phyloP scores from a whole-genome alignment of 2,113 vertebrate genomes.

The Talpa occidentalis region DNA sequence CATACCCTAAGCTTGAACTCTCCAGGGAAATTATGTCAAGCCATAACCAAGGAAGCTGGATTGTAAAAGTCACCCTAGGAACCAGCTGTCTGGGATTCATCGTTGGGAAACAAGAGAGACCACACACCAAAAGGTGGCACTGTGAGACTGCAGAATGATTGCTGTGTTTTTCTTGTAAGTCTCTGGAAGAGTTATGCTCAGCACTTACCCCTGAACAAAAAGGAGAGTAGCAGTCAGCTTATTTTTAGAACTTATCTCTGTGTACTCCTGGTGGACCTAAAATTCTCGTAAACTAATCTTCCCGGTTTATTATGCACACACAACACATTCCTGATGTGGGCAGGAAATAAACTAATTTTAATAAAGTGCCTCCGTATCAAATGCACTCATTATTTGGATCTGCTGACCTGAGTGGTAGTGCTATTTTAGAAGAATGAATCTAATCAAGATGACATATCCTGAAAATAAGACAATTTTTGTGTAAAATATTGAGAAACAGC shows the following conservation, averaged over 20 bases:
- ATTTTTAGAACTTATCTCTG: constrained; percentile 80
- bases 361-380: not conserved
- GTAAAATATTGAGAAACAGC: not conserved
- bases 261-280: not conserved
- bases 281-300: constrained; percentile 79
- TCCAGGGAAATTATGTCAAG: constrained; percentile 76
- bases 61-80: constrained; percentile 58
- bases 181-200: not conserved
- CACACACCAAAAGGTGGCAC: constrained; percentile 81
- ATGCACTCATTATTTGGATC: constrained; percentile 42
- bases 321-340: constrained; percentile 57
- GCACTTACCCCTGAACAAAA: rapidly evolving
- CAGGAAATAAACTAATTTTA: constrained; percentile 71
- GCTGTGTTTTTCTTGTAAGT: rapidly evolving
- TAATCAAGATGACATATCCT: constrained; percentile 30
- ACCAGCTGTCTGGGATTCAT: constrained; percentile 33
- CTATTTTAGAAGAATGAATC: constrained; percentile 37
- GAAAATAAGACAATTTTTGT: not conserved
- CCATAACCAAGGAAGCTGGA: constrained; percentile 72
- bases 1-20: constrained; percentile 84
- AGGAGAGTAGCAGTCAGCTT: not conserved
- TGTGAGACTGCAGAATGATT: constrained; percentile 38
- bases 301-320: constrained; percentile 36
- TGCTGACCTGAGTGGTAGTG: constrained; percentile 59
- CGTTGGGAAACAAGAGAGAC: not conserved